These are phyloP conservation scores for Lates japonicus DNA, from an alignment of 2,797 vertebrate species.

Conservation along the genomic window DNA sequence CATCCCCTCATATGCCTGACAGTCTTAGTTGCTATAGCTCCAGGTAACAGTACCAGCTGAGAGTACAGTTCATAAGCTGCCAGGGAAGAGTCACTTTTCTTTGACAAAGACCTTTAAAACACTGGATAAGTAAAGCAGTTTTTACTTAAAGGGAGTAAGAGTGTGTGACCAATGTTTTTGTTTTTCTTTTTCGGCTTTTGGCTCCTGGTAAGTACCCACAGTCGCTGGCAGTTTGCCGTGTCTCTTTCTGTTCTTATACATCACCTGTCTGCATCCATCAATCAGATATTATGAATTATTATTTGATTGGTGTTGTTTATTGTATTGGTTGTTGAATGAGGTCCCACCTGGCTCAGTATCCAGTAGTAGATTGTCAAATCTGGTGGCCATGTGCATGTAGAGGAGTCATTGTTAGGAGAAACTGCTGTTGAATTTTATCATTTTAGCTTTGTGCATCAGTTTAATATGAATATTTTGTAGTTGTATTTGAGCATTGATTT, in stretches of 20 bases:
- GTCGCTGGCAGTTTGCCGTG: conserved; percentile 12
- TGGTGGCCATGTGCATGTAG: conserved; percentile 12
- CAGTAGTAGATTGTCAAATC: conserved; percentile 15
- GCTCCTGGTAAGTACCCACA: conserved; percentile 1
- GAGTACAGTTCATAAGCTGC: background rate
- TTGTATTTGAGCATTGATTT: conserved; percentile 12
- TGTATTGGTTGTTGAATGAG: conserved; percentile 1
- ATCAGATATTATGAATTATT: background rate
- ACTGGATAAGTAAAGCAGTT: conserved; percentile 2
- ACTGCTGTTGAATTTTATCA: background rate
- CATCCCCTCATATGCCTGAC: conserved; percentile 3
- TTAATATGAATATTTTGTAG: background rate
- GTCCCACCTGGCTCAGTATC: conserved; percentile 10
- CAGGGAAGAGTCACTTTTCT: background rate
- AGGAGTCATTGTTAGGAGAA: background rate
- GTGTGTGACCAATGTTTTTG: background rate
- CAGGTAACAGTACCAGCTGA: background rate
- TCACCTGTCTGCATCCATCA: conserved; percentile 4
- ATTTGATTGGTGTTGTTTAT: conserved; percentile 13
- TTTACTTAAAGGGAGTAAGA: background rate
- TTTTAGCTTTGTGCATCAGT: background rate
- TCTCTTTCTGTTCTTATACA: conserved; percentile 1
- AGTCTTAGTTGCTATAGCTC: background rate
- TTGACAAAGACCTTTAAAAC: conserved; percentile 11
- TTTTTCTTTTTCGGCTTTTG: conserved; percentile 5